Base-by-base conservation (phyloP, 2,113 vertebrate genomes). In the Penelope pileata region DNA sequence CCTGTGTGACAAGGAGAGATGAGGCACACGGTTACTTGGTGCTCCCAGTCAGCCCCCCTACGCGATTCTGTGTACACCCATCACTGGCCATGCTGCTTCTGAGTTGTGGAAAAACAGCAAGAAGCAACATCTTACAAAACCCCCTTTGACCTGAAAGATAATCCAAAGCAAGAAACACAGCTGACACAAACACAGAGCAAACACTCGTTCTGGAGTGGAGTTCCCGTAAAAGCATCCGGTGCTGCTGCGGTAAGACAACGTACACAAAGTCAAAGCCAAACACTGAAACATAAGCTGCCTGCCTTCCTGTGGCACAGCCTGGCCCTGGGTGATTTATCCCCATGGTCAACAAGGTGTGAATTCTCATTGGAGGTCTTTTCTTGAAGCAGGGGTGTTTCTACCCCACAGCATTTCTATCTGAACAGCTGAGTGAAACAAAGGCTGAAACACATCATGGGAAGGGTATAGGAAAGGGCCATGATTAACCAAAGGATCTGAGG, bases 1-100 rank as follows among this genome's bases (percentile, higher is more conserved):
- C 99, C 99, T 99, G 96, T 45, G 97, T 60, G 84, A 97, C 72
- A 95, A 68, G 77, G 66, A 95, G 68, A 91, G 38, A 86, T 12
- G 85, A 47, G 9, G 23, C 29, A 85, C 36, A 36, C 1, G 21
- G 47, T 94, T 70, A 96, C 24, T 13, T 38, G 59, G 27, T 10
- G 32, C 51, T 79, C 32, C 79, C 83, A 80, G 32, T 29, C 77
- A 83, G 26, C 53, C 34, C 72, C 30, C 69, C 40, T 40, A 12
- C 0, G 0, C 0, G 34, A 58, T 23, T 48, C 67, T 66, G 78
- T 45, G 30, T 10, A 45, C 1, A 6, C 9, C 21, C 58, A 1
- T 16, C 14, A 9, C 48, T 59, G 74, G 77, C 51, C 77, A 32
- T 83, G 64, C 60, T 84, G 48, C 7, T n/a, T 24, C 45, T 45